Evolutionary conservation across 2,113 vertebrate species (phyloP), one percentile per base, ranked within the genome.

Genomic region (Perccottus glenii): DNA sequence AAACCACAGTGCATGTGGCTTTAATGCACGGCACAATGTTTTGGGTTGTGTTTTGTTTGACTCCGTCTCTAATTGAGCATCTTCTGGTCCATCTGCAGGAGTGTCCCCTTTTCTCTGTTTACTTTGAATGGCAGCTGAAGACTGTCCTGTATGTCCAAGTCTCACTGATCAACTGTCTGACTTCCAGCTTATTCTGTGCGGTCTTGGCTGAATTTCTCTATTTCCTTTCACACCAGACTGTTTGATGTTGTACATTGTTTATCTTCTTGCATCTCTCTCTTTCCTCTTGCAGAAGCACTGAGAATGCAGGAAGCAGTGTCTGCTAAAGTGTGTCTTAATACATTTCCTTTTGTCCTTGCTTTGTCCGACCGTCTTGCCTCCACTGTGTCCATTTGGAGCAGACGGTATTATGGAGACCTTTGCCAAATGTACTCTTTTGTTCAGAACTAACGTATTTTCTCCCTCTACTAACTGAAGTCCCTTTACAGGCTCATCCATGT

Each of bases 1-100:
- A 72, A 73, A 81, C 79, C 83, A 83, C 72, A 15, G 82, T 87
- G 90, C 90, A 91, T 91, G 89, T 71, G 57, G 88, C 87, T 88
- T 87, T 81, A 72, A 52, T 87, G 85, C 87, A 89, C 87, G 83
- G 66, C 83, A 78, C 77, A 0, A 44, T 80, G 73, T 81, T 77
- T 53, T 58, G 70, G 78, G 81, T 87, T 77, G 68, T 48, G 69
- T 86, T 78, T 77, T 40, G 70, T 89, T 78, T 70, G 73, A 83
- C 82, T 71, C 73, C 11, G 75, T 84, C 59, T 90, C 79, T 90
- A 89, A 91, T 88, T 76, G 80, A 80, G 86, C 86, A 87, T 88
- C 85, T 82, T 61, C 72, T 59, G 85, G 81, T 82, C 61, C 19
- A 57, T 82, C 80, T 78, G 78, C 74, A 84, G 86, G 85, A 87